Conservation (phyloP, 2,797 vertebrate genomes). For the Pogoniulus pusillus region DNA sequence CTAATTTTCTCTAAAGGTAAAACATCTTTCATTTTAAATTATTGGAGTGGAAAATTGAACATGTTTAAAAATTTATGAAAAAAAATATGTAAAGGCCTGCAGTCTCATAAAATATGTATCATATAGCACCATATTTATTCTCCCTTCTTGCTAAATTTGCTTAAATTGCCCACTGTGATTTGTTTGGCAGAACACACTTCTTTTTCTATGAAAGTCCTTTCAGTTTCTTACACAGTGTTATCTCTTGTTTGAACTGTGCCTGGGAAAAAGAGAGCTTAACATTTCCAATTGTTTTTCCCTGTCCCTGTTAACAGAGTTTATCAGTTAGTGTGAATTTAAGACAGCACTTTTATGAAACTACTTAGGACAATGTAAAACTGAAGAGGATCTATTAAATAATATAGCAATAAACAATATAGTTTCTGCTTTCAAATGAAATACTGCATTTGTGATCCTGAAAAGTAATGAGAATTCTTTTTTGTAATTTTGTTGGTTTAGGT, state of each 20-base stretch:
- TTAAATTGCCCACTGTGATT: slow-evolving; percentile 51
- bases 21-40: slow-evolving; percentile 56
- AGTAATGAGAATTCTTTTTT: not conserved
- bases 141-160: slow-evolving; percentile 46
- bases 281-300: not conserved
- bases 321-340: not conserved
- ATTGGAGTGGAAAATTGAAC: slow-evolving; percentile 69
- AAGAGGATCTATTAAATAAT: not conserved
- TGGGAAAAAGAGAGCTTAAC: not conserved
- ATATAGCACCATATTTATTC: slow-evolving; percentile 49
- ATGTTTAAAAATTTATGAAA: slow-evolving; percentile 62
- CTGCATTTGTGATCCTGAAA: not conserved
- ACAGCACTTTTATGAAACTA: not conserved
- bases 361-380: not conserved
- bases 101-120: slow-evolving; percentile 61
- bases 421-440: not conserved
- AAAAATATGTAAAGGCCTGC: slow-evolving; percentile 28
- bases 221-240: not conserved
- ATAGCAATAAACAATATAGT: not conserved
- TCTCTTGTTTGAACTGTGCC: not conserved
- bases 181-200: slow-evolving; percentile 3
- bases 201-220: not conserved
- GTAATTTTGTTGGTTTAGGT: not conserved
- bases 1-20: slow-evolving; percentile 49
- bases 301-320: not conserved